Evolutionary conservation across 2,797 vertebrate species (phyloP), one percentile per base, ranked within the genome.

Genomic region (Craterocephalus amniculus): DNA sequence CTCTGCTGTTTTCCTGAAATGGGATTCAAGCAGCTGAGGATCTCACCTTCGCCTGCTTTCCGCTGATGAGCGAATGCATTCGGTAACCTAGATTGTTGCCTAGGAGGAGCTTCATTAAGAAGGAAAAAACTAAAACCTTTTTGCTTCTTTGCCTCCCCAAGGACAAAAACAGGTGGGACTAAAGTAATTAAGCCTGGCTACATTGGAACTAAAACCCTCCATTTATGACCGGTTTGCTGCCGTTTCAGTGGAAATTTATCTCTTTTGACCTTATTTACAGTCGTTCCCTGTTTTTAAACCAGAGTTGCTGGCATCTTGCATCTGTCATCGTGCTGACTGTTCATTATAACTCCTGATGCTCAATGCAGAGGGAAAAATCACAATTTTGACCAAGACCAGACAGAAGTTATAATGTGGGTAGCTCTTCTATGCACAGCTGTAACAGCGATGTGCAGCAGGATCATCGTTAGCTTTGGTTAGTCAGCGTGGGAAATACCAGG

Each of bases 121-220:
- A 60, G 79, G 26, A 86, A 68, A 86, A 84, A 76, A 84, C 81
- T 18, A 20, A 40, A 40, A 67, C 63, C 63, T 84, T 58, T 67
- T 65, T 70, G 59, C 73, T 83, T 68, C 34, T 14, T 24, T 71
- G 59, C 36, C 51, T 91, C 86, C 86, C 88, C 60, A 66, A 84
- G 88, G 91, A 88, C 72, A 85, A 73, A 83, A 72, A 88, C 88
- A 92, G 89, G 85, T 92, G 89, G 69, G 81, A 79, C 83, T 75
- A 75, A 79, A 88, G 79, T 88, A 79, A 89, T 89, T 91, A 87
- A 83, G 73, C 80, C 29, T 75, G 68, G 75, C 73, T 54, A 45
- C 74, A 73, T 88, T 86, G 84, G 57, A 80, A 72, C 48, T 58
- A 32, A 77, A 79, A 69, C 70, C 71, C 9, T 67, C 49, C 63